A percentile compares a stretch with the other conserved stretches of the same genome.
These are phyloP conservation scores for Andrena dorsata DNA, from an alignment of 2,888 invertebrate genomes.

Conservation along the genomic window DNA sequence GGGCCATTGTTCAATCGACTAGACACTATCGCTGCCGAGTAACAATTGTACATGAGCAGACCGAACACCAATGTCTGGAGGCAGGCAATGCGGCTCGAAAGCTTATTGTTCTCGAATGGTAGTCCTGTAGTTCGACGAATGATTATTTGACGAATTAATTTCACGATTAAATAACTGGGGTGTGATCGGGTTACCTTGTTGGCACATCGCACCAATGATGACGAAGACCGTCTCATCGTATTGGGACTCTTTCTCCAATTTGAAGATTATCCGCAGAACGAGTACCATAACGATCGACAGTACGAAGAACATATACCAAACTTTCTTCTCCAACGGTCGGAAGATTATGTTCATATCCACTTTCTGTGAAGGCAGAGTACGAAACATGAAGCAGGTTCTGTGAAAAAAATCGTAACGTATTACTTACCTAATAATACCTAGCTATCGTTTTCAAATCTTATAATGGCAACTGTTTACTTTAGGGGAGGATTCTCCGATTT, in stretches of 20 bases:
- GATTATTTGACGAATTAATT: not conserved
- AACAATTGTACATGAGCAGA: conserved; percentile 79
- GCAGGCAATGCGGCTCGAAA: conserved; percentile 76
- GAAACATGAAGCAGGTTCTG: conserved; percentile 77
- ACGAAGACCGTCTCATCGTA: conserved; percentile 63
- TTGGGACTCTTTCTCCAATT: conserved; percentile 59
- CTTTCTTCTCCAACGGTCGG: conserved; percentile 69
- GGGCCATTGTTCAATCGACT: conserved; percentile 76
- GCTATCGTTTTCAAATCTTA: too few species aligned
- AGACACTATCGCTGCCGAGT: conserved; percentile 80
- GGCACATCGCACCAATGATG: conserved; percentile 72
- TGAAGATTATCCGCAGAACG: conserved; percentile 65
- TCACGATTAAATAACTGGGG: too few species aligned
- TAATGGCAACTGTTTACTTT: too few species aligned
- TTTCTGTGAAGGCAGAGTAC: conserved; percentile 67
- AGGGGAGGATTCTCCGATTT: too few species aligned
- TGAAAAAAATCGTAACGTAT: conserved; percentile 7
- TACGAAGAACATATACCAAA: conserved; percentile 72
- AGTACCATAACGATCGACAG: conserved; percentile 56
- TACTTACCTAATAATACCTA: not conserved
- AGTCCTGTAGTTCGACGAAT: conserved; percentile 68
- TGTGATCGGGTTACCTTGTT: conserved; percentile 70
- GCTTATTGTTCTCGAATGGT: conserved; percentile 66
- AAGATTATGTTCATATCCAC: conserved; percentile 70
- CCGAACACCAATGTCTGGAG: conserved; percentile 76